Conservation (phyloP, 2,113 vertebrate species). For the Aldabrachelys gigantea region DNA sequence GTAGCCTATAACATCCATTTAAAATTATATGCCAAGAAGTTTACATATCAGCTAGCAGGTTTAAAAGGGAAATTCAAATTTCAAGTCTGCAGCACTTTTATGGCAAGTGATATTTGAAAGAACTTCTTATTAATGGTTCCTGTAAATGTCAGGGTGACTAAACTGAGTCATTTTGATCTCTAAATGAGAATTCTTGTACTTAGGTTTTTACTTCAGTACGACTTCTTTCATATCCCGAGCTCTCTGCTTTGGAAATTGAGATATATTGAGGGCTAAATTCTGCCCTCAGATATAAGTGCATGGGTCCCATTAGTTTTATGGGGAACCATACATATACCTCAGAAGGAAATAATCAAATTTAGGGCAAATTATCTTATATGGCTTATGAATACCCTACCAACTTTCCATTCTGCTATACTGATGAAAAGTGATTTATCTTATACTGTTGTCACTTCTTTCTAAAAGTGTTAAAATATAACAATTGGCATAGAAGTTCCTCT, state of each 20-base stretch:
- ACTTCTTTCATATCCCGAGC: background rate
- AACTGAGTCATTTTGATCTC: background rate
- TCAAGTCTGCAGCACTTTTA: background rate
- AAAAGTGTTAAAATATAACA: background rate
- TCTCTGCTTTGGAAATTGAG: background rate
- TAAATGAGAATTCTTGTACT: background rate
- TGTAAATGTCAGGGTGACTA: background rate
- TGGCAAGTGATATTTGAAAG: background rate
- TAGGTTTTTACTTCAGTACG: background rate
- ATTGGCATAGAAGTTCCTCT: constrained; percentile 21
- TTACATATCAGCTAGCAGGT: background rate
- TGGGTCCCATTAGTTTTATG: background rate
- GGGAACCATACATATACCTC: background rate
- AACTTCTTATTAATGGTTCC: background rate
- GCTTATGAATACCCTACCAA: background rate
- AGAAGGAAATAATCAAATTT: background rate
- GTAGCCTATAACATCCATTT: background rate
- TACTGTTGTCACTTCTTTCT: background rate
- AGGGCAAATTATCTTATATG: background rate
- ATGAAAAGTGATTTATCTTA: background rate
- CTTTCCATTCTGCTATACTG: constrained; percentile 16
- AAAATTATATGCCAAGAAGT: background rate
- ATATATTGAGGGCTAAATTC: background rate
- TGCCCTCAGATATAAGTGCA: background rate
- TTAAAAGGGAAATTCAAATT: background rate